Base-by-base conservation (phyloP, 2,797 vertebrate genomes). In the Ptychobarbus kaznakovi region DNA sequence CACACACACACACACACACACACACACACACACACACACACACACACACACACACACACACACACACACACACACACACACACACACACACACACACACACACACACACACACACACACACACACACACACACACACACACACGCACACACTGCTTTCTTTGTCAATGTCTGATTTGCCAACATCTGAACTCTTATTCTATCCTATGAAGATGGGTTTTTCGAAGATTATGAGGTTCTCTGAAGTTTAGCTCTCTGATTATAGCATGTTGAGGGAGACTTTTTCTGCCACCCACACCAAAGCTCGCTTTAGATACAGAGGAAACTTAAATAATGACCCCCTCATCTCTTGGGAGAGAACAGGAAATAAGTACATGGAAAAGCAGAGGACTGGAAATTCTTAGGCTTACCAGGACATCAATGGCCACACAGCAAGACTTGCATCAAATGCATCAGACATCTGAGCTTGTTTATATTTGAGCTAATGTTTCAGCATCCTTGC, bases 141-240 rank as follows among this genome's bases (percentile, higher is more conserved):
- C n/a, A n/a, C 61, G 61, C n/a, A 51, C 10, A 53, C 49, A 32
- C 65, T 20, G n/a, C 81, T 75, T 25, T n/a, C 49, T 42, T 69
- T 38, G 22, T 42, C 63, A 76, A 18, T 1, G 4, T 58, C 82
- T 65, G 80, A 46, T 53, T 7, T 56, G 15, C 18, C 51, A 80
- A 32, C 32, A 81, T 88, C 88, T 79, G 88, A 89, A 87, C 85
- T 75, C 84, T 89, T 89, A 90, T 93, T 89, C 90, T 88, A 81
- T 80, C 72, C 91, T 92, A 91, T 93, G 85, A 93, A 91, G 86
- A 90, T 84, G 80, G 77, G 89, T 79, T 89, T 88, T 78, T 49
- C 42, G 80, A 77, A 91, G 91, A 94, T 94, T 92, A 93, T 61
- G 85, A 53, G 0, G 0, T 83, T 79, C 90, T 93, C 89, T 91